Evolutionary conservation across 2,113 vertebrate genomes (phyloP), one percentile per base, ranked within the genome.

Genomic region (Nerophis lumbriciformis): DNA sequence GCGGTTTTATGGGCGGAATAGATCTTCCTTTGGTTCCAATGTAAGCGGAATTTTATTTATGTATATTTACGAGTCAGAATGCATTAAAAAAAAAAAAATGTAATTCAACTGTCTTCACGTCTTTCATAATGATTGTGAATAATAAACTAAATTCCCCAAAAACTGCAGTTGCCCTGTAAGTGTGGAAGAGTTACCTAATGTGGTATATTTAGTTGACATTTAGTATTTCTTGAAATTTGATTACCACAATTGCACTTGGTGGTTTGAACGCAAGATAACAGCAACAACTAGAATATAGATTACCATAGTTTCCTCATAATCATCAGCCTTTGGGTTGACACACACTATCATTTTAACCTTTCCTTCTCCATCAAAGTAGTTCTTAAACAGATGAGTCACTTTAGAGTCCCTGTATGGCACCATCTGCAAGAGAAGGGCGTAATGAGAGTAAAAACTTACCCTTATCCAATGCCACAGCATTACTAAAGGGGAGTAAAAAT

Each of bases 361-460:
- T 5, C 96, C 97, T 79, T 98, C 96, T 0, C 97, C 97, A 5
- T 99, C 97, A 59, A 99, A 99, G 69, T 99, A 99, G 80, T 98
- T 99, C 88, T 99, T 99, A 80, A 98, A 98, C 6, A 99, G 90
- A 57, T 96, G 97, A 12, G 96, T 99, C 59, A 99, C 89, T 84
- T 99, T 99, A 47, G 96, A 97, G 76, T 99, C 97, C 80, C 96
- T 90, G 84, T 99, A 99, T 0, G 97, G 96, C 61, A 99, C 96
- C 95, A 99, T 99, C 97, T 99, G 63, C 53, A 66, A 38, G 65
- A 57, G 1, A 65, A 62, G 51, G n/a, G 7, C 1, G 62, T 8
- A 13, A 48, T 62, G 5, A 67, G 69, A 49, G 37, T 21, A 19
- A 4, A 4, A 51, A 10, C 9, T 15, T 19, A 47, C 39, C 12